Percentiles rank a stretch among this genome's conserved stretches.
phyloP scores from a whole-genome alignment of 2,888 invertebrate species.

The Oscheius sp. region DNA sequence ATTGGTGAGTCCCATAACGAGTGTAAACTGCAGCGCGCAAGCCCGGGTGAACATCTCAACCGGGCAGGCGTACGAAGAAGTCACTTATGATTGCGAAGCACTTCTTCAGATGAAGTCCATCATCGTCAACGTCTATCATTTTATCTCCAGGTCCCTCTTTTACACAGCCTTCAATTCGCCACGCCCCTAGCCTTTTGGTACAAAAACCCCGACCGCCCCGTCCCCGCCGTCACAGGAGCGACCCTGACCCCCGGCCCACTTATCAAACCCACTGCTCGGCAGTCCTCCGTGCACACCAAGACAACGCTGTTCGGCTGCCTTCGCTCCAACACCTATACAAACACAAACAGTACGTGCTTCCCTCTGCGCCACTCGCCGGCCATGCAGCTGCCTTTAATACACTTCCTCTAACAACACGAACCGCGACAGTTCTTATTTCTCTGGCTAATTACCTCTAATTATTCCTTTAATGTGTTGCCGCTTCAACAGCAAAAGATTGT shows the following conservation, averaged over 20 bases:
- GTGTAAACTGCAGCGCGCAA: conserved; percentile 29
- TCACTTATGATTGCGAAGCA: conserved; percentile 3
- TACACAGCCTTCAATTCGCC: conserved; percentile 28
- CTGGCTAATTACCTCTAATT: not conserved
- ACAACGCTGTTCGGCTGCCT: conserved; percentile 18
- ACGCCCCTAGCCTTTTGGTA: conserved; percentile 23
- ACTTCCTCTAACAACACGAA: conserved; percentile 7
- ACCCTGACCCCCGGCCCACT: conserved; percentile 36
- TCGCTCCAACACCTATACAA: conserved; percentile 38
- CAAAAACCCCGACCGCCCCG: conserved; percentile 34
- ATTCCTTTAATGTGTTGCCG: too few species aligned
- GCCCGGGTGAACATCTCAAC: conserved; percentile 12
- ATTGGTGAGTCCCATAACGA: conserved; percentile 27
- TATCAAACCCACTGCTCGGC: conserved; percentile 37
- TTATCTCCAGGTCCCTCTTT: conserved; percentile 33
- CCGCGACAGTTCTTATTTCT: conserved; percentile 4
- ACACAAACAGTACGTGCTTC: conserved; percentile 36
- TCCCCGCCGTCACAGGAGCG: conserved; percentile 33
- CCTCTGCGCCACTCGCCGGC: conserved; percentile 26
- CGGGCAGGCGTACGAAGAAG: not conserved
- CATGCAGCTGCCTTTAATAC: conserved; percentile 19
- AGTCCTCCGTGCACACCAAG: conserved; percentile 36
- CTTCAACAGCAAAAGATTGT: too few species aligned
- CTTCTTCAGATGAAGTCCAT: not conserved
- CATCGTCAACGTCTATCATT: conserved; percentile 26